Percentiles rank a stretch among this genome's conserved stretches.
Evolutionary conservation across 2,888 invertebrate species (phyloP).

Genomic region (Stegophylla sp.): DNA sequence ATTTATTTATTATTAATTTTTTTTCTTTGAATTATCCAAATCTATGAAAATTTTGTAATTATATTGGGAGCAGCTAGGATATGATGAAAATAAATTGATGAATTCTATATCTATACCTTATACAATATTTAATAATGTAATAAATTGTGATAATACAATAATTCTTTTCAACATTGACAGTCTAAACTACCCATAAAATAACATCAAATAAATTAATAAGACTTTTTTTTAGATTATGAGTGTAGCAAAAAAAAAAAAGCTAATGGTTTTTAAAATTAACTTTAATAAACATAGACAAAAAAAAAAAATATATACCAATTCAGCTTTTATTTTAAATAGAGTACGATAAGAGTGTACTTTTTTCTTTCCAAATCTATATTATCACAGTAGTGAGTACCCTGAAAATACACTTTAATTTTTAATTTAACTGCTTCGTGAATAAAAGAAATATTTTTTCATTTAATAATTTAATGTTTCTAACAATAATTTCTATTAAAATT

Average conservation of each 20-base stretch:
- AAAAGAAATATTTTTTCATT: not conserved
- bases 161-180: not conserved
- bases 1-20: not conserved
- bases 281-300: not conserved
- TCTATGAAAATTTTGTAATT: not conserved
- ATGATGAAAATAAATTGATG: too few species aligned
- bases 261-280: too few species aligned
- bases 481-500: not conserved
- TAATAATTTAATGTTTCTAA: too few species aligned
- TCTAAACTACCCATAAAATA: not conserved
- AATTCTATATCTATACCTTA: not conserved
- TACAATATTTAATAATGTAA: not conserved
- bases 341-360: not conserved
- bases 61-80: not conserved
- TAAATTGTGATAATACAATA: not conserved
- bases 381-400: slow-evolving; percentile 52
- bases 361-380: slow-evolving; percentile 15
- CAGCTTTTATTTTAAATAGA: not conserved
- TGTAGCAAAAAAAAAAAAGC: too few species aligned
- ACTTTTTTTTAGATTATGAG: not conserved
- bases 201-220: not conserved
- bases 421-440: not conserved
- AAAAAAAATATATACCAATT: not conserved
- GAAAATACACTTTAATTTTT: slow-evolving; percentile 23
- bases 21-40: not conserved